Base-by-base conservation (phyloP, 2,797 vertebrate genomes). In the Chromis chromis region DNA sequence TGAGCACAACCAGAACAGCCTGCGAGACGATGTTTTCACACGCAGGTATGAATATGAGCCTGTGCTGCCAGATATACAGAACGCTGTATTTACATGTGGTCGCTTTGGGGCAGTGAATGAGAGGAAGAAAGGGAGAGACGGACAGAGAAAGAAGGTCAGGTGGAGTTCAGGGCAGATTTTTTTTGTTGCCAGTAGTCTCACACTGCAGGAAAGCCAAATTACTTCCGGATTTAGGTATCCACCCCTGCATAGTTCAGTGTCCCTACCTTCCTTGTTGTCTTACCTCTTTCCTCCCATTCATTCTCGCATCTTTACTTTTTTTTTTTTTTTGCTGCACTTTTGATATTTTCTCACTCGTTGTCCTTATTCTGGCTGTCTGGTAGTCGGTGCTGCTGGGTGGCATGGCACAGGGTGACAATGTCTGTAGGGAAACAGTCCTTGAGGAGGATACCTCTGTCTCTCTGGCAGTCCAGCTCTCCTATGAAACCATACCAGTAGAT, bases 401-500 rank as follows among this genome's bases (percentile, higher is more conserved):
- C 74, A 27, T 95, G 94, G 86, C 93, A 93, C 69, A 99, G 93
- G 88, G 96, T 96, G 91, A 97, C 94, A 22, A 99, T 96, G 92
- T 98, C 96, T 7, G 94, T 94, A 28, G 98, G 98, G 88, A 99
- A 99, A 86, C 94, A 93, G 91, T 98, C 97, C 91, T 97, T 97
- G 39, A 99, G 96, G 81, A 99, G 93, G 91, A 99, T 98, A 39
- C 98, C 98, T 82, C 98, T 92, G 74, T 97, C 96, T 28, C 97
- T 95, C 88, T 98, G 96, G 91, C 97, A 98, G 92, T 99, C 97
- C 85, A 99, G 92, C 85, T 99, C 98, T 50, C 95, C 95, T 65
- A 99, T 97, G 82, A 99, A 99, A 31, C 98, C 98, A 0, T 98
- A 97, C 98, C 98, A 99, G 86, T 99, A 99, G 93, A 99, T 99